phyloP scores from a whole-genome alignment of 2,113 vertebrate species.

The Pseudonaja textilis region DNA sequence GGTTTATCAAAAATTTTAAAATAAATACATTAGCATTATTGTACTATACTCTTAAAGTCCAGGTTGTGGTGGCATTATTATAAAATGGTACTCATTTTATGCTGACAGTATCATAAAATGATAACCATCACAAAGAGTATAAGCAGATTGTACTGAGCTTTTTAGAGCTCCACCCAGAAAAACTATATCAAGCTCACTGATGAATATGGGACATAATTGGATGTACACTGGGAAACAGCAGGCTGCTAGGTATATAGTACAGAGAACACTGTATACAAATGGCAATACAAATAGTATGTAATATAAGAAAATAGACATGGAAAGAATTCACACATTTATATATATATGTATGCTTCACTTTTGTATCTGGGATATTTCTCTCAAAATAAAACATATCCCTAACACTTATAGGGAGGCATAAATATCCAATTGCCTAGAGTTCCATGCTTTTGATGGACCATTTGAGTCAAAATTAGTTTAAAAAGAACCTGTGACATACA shows the following conservation, averaged over 20 bases:
- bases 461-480: neutral
- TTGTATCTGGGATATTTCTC: neutral
- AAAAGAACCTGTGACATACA: neutral
- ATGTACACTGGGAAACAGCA: neutral
- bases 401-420: neutral
- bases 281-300: neutral
- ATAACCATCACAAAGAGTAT: neutral
- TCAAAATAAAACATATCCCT: neutral
- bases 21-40: neutral
- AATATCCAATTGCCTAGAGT: neutral
- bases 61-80: neutral
- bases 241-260: neutral
- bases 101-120: neutral
- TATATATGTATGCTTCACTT: neutral
- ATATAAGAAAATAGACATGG: neutral
- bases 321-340: neutral
- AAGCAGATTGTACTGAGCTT: neutral
- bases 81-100: neutral
- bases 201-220: neutral
- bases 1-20: neutral
- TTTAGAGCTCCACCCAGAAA: neutral
- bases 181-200: neutral
- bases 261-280: neutral
- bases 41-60: neutral
- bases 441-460: too few relatives aligned